These are phyloP conservation scores for Leptopilina syphax DNA, from an alignment of 2,888 invertebrate species.

Conservation along the genomic window DNA sequence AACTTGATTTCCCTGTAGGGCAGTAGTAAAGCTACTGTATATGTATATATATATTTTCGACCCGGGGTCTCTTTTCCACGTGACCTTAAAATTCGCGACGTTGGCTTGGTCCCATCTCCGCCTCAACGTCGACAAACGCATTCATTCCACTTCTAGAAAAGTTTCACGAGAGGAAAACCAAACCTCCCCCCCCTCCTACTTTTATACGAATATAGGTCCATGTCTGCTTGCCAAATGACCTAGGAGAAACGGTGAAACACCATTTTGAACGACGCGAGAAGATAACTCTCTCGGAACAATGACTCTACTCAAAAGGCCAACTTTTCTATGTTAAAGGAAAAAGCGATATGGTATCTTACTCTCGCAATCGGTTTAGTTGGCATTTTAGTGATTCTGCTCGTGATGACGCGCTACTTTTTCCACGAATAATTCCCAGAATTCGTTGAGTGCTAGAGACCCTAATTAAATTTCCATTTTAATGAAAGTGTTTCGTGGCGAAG, in stretches of 20 bases:
- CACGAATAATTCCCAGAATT: conserved; percentile 49
- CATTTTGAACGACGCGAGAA: conserved; percentile 19
- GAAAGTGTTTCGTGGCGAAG: conserved; percentile 53
- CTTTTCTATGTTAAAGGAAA: conserved; percentile 16
- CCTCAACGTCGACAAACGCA: conserved; percentile 23
- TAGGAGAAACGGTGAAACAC: background rate
- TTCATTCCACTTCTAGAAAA: conserved; percentile 6
- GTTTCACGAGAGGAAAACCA: background rate
- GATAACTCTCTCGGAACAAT: conserved; percentile 27
- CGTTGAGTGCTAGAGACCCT: conserved; percentile 47
- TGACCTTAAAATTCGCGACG: conserved; percentile 30
- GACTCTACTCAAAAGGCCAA: background rate
- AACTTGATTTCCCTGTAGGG: conserved; percentile 42
- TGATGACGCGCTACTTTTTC: conserved; percentile 20
- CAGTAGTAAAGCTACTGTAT: conserved; percentile 29
- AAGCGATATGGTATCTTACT: conserved; percentile 8
- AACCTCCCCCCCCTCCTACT: too few species aligned
- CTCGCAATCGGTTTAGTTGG: conserved; percentile 23
- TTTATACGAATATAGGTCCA: background rate
- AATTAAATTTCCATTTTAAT: conserved; percentile 62
- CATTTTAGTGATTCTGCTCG: conserved; percentile 44
- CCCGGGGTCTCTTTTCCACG: conserved; percentile 21
- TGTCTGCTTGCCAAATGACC: conserved; percentile 12
- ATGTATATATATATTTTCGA: background rate
- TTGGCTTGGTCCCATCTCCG: conserved; percentile 8